Base-by-base conservation (phyloP, 2,888 invertebrate genomes). In the Heliconius cydno region DNA sequence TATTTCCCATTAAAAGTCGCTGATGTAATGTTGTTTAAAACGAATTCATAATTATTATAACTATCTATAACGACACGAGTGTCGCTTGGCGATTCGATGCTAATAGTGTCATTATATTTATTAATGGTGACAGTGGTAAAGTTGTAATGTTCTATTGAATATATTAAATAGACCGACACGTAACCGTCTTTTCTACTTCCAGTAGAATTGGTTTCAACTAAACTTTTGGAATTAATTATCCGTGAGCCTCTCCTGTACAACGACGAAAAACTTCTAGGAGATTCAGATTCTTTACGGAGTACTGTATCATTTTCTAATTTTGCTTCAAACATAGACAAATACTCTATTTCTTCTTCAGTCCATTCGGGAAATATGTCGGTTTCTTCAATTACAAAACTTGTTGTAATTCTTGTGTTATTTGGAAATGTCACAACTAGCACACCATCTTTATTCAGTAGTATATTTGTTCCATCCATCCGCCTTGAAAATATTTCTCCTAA, bases 41-140 rank as follows among this genome's bases (percentile, higher is more conserved):
- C 83, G 34, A 95, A 87, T 57, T 90, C 86, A 82, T 90, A 94
- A 76, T 89, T 82, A 82, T 92, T 92, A 66, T 88, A 77, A 22
- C 80, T 82, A 83, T 91, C 87, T 30, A 94, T 81, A 4, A 85
- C 84, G 6, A 94, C 86, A 25, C 83, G 85, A 10, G 89, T 89
- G 19, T 89, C 86, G 79, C 94, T 93, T 10, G 94, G 93, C 5
- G 94, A 94, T 52, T 90, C 89, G 3, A 94, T 85, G 10, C 88
- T 85, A 80, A 94, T 87, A 76, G 87, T 88, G 13, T 84, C 88
- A 79, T 87, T 88, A 52, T 87, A 85, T 85, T 91, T 92, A 84
- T 95, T 91, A 80, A 95, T 89, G 70, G 89, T 90, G 28, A 96
- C 89, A n/a, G 94, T 93, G n/a, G 95, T 91, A 84, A 95, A 96